Base-by-base conservation (phyloP, 2,888 invertebrate genomes). In the Eucera pruinosa region DNA sequence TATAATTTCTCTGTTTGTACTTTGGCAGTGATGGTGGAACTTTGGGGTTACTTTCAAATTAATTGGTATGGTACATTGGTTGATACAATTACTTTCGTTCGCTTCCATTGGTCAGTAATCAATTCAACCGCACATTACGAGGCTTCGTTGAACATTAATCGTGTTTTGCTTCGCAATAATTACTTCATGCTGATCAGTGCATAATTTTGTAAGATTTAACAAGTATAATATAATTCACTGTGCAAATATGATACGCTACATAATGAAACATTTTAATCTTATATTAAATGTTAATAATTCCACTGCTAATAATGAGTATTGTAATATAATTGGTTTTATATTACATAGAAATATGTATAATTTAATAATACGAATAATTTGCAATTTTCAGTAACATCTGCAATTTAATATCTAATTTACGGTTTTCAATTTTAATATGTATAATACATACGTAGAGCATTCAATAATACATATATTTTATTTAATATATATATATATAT, bases 1-100 rank as follows among this genome's bases (percentile, higher is more conserved):
- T 27, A 50, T 58, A 77, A 77, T 77, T 58, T 62, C 58, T 68
- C 73, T 74, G 58, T 64, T 68, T 45, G 33, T 39, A 47, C 48
- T 15, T 43, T 43, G 4, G n/a, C 13, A 15, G 25, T 6, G 48
- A 48, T 6, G 13, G 15, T 57, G 4, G 1, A 15, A 2, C 15
- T 52, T 62, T 18, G 11, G 6, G 47, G 2, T 23, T 47, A n/a
- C 20, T 30, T 43, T 45, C n/a, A 47, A 64, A 55, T 36, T 13
- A 23, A 55, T 55, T 62, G 47, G 15, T 47, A 18, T 2, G 13
- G 4, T 18, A 15, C 11, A 27, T n/a, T n/a, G 11, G n/a, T 27
- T 18, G 15, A 41, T 27, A 62, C 18, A 47, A 55, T 70, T 47
- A 47, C 33, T 52, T 36, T n/a, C 25, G 6, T 50, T 30, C 23